Conservation (phyloP, 2,797 vertebrate species). For the Gallinago nigripennis region DNA sequence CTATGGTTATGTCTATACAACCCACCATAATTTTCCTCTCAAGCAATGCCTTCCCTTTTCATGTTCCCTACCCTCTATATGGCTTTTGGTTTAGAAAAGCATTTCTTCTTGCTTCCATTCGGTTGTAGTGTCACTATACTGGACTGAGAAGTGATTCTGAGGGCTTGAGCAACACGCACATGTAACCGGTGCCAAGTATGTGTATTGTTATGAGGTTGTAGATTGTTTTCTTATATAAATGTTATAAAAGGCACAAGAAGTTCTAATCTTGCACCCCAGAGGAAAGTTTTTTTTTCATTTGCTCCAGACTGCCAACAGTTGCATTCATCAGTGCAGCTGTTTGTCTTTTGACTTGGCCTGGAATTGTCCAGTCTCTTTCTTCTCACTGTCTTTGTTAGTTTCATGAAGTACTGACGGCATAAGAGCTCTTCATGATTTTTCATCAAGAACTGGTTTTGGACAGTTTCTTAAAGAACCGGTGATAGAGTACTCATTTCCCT, state of each 20-base stretch:
- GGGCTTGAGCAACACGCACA: not conserved
- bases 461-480: not conserved
- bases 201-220: not conserved
- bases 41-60: not conserved
- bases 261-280: slow-evolving; percentile 40
- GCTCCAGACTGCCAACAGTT: not conserved
- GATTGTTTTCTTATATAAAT: slow-evolving; percentile 21
- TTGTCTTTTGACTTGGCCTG: not conserved
- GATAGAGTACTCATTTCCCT: not conserved
- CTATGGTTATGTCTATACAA: not conserved
- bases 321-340: slow-evolving; percentile 14
- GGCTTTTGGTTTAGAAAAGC: not conserved
- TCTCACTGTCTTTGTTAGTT: not conserved
- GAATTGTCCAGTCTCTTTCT: not conserved
- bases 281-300: slow-evolving; percentile 9
- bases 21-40: not conserved
- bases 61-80: not conserved
- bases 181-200: not conserved
- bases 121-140: not conserved
- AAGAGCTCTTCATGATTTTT: not conserved
- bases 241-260: slow-evolving; percentile 29
- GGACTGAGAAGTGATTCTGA: not conserved
- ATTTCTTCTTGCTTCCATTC: not conserved
- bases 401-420: not conserved
- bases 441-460: not conserved